Conservation (phyloP, 2,113 vertebrate species). For the Dinomys branickii region DNA sequence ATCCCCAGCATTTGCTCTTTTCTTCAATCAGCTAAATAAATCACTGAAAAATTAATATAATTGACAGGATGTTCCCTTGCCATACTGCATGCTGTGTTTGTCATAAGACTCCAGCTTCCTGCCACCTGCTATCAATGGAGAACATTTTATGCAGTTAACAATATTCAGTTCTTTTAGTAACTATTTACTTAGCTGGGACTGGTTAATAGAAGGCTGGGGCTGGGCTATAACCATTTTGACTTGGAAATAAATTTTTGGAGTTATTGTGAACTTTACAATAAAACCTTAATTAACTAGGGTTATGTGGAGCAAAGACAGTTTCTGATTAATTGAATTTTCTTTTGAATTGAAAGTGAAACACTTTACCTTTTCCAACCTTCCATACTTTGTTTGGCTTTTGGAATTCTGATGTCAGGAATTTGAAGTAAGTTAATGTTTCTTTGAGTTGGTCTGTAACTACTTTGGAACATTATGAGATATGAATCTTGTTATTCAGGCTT, state of each 20-base stretch:
- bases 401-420: neutral
- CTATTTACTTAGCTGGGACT: slow-evolving; percentile 31
- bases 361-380: neutral
- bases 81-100: neutral
- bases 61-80: slow-evolving; percentile 14
- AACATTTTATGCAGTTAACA: slow-evolving; percentile 46
- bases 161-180: slow-evolving; percentile 47
- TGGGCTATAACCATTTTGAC: neutral
- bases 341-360: slow-evolving; percentile 25
- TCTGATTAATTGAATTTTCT: slow-evolving; percentile 56
- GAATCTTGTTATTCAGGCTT: neutral
- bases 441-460: neutral
- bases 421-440: slow-evolving; percentile 39
- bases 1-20: neutral
- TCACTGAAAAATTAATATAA: slow-evolving; percentile 15
- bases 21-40: slow-evolving; percentile 49
- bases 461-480: neutral
- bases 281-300: slow-evolving; percentile 45
- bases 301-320: slow-evolving; percentile 29
- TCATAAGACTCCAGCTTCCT: slow-evolving; percentile 45
- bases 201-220: neutral
- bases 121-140: slow-evolving; percentile 16
- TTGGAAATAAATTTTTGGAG: neutral
- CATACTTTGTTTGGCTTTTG: neutral
- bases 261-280: neutral